A percentile compares a stretch with the other conserved stretches of the same genome.
Conservation (phyloP, 2,797 vertebrate genomes). For the Poeciliopsis turneri region DNA sequence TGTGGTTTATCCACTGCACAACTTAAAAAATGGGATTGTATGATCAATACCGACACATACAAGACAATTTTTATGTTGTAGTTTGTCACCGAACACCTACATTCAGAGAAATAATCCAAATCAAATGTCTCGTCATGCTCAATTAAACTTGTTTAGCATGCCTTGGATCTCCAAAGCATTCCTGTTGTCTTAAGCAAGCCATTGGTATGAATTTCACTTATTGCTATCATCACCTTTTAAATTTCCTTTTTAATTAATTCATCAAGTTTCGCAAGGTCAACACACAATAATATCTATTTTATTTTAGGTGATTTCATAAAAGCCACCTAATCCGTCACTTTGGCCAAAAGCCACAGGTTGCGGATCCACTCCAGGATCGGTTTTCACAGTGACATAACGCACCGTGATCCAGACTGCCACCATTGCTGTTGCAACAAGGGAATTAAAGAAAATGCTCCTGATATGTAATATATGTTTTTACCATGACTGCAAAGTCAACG, state of each 20-base stretch:
- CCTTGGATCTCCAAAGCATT: neutral
- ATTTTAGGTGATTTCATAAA: constrained; percentile 13
- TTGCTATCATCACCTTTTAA: neutral
- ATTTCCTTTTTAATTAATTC: neutral
- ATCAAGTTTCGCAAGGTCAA: constrained; percentile 6
- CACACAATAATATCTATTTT: constrained; percentile 6
- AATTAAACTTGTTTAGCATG: neutral
- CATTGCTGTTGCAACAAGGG: neutral
- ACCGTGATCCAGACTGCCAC: neutral
- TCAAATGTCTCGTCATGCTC: neutral
- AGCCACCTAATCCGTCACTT: constrained; percentile 15
- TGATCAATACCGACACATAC: neutral
- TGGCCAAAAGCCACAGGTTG: constrained; percentile 18
- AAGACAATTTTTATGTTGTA: neutral
- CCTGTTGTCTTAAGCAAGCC: neutral
- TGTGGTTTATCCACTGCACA: neutral
- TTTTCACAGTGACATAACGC: constrained; percentile 26
- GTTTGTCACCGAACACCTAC: neutral
- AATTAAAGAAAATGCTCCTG: constrained; percentile 14
- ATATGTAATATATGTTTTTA: constrained; percentile 21
- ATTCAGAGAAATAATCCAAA: neutral
- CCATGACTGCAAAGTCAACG: constrained; percentile 49
- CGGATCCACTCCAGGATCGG: constrained; percentile 18
- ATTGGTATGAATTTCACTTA: neutral
- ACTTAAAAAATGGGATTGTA: neutral